Base-by-base conservation (phyloP, 2,888 invertebrate genomes). In the Eristalis arbustorum region DNA sequence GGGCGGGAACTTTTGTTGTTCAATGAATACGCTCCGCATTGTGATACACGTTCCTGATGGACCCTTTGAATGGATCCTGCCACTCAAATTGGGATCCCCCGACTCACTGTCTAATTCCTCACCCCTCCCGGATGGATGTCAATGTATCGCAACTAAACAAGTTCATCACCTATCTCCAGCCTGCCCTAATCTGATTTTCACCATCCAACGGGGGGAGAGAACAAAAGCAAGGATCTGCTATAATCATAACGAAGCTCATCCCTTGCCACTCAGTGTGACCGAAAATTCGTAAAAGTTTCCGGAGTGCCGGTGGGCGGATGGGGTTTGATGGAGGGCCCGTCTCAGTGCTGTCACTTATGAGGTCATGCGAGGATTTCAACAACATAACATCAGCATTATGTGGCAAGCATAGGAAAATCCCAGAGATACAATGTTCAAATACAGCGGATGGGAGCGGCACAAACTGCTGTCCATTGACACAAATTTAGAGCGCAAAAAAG, bases 331-430 rank as follows among this genome's bases (percentile, higher is more conserved):
- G 31, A 67, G 49, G 37, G n/a, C 18, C 49, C n/a, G 5, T 5
- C 49, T 37, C 59, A 4, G n/a, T 34, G 28, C 49, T 67, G 31
- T 71, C 69, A 71, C 40, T 34, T 37, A 59, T 25, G 34, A 59
- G 69, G 59, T 71, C 37, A 71, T 59, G 40, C 59, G 2, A 37
- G 69, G 69, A 71, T 61, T 37, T 34, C 8, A 69, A 18, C 56
- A 18, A 57, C 49, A 49, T 49, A 18, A 18, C 49, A 49, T 49
- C 18, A 18, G 49, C 49, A 49, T 49, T 49, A 49, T 49, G 49
- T 18, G 18, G 18, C 18, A 8, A 18, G 8, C 18, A 18, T 18
- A 18, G 49, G 18, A 2, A 8, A 49, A 42, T 42, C 42, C 42
- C 2, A n/a, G n/a, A 5, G 40, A 40, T 40, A 40, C 40, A 40